Percentiles rank a stretch among this genome's conserved stretches.
Conservation (phyloP, 1,140 invertebrate genomes). For the Dendrolimus kikuchii region DNA sequence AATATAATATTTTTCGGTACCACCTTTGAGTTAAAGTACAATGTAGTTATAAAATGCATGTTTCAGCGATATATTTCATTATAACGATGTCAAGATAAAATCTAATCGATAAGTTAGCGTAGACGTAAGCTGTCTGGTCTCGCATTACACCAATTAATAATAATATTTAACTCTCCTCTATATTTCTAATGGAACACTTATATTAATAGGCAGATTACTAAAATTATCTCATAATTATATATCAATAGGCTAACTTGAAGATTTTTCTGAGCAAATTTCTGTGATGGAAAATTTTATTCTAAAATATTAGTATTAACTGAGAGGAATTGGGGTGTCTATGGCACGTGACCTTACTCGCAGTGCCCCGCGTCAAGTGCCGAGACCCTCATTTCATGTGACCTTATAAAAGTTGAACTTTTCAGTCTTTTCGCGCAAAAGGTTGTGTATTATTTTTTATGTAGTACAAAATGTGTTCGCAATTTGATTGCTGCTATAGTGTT, state of each 20-base stretch:
- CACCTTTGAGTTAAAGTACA: conserved; percentile 71
- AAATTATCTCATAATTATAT: conserved; percentile 54
- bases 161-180: conserved; percentile 39
- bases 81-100: conserved; percentile 52
- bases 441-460: conserved; percentile 72
- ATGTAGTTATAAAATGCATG: conserved; percentile 60
- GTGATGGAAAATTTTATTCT: conserved; percentile 67
- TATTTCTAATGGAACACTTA: conserved; percentile 56
- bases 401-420: conserved; percentile 66
- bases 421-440: conserved; percentile 71
- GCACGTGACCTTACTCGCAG: background rate
- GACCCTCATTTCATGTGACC: conserved; percentile 50
- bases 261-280: conserved; percentile 66
- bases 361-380: conserved; percentile 8
- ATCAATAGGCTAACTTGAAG: conserved; percentile 60
- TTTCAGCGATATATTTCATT: conserved; percentile 58
- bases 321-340: conserved; percentile 37
- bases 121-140: conserved; percentile 64
- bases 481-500: conserved; percentile 71
- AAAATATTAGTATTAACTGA: conserved; percentile 67
- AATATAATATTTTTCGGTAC: conserved; percentile 68
- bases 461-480: conserved; percentile 72
- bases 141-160: conserved; percentile 54
- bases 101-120: conserved; percentile 56
- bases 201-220: conserved; percentile 54